These are phyloP conservation scores for Manis javanica DNA, from an alignment of 2,797 vertebrate species.

Conservation along the genomic window DNA sequence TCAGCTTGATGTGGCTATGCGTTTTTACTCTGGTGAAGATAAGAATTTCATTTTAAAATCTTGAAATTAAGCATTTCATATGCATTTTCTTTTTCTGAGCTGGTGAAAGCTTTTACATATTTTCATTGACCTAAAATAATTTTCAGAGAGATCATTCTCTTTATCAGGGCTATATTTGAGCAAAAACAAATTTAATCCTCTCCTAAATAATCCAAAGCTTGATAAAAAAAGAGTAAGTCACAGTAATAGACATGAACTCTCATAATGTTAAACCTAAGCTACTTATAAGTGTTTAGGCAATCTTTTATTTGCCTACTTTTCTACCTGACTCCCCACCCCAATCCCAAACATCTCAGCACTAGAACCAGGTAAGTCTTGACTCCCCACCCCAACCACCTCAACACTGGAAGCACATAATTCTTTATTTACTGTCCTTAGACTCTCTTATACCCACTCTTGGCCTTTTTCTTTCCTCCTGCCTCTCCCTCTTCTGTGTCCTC, in stretches of 20 bases:
- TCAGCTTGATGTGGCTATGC: background rate
- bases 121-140: conserved; percentile 35
- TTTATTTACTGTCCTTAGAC: background rate
- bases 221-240: conserved; percentile 21
- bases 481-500: background rate
- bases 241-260: background rate
- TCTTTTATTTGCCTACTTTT: background rate
- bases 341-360: background rate
- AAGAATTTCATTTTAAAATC: conserved; percentile 38
- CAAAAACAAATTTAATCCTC: background rate
- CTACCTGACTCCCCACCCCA: background rate
- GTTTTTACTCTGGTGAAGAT: conserved; percentile 25
- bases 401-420: background rate
- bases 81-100: background rate
- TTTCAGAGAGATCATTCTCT: conserved; percentile 16
- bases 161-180: background rate
- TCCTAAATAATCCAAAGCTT: conserved; percentile 9
- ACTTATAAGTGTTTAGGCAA: background rate
- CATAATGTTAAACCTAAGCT: conserved; percentile 34
- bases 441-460: conserved; percentile 10
- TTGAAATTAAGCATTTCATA: conserved; percentile 51
- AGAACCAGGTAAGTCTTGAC: background rate
- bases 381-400: background rate
- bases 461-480: background rate
- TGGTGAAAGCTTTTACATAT: conserved; percentile 19